These are phyloP conservation scores for Diploptera punctata DNA, from an alignment of 2,888 invertebrate genomes.

Conservation along the genomic window DNA sequence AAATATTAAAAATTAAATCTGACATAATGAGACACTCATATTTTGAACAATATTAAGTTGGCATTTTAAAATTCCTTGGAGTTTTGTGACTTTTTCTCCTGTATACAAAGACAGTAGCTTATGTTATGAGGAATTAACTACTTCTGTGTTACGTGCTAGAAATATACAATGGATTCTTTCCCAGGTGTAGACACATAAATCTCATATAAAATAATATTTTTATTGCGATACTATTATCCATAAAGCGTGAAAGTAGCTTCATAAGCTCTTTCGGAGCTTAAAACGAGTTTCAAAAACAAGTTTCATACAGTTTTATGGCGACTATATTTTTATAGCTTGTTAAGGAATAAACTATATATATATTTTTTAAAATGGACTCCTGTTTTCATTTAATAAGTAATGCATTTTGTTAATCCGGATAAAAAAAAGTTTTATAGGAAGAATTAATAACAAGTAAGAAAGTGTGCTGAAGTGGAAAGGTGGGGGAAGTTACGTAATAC, in stretches of 20 bases:
- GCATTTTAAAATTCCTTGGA: too few species aligned
- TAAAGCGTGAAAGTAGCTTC: background rate
- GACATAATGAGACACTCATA: too few species aligned
- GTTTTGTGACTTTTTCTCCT: too few species aligned
- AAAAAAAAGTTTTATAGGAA: background rate
- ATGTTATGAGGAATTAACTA: too few species aligned
- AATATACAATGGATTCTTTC: too few species aligned
- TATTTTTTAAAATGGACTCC: background rate
- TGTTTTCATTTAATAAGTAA: background rate
- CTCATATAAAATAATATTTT: background rate
- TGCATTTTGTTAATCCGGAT: background rate
- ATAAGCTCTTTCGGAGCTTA: background rate
- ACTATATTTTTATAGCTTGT: background rate
- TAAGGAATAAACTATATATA: background rate
- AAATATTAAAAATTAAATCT: too few species aligned
- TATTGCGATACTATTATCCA: background rate
- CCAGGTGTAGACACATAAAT: background rate
- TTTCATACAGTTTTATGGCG: background rate
- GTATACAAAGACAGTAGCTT: too few species aligned
- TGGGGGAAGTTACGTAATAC: constrained; percentile 13
- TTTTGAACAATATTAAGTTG: too few species aligned
- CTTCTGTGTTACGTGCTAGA: too few species aligned
- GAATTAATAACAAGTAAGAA: background rate
- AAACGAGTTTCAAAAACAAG: background rate
- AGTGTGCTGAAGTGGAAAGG: background rate